Evolutionary conservation across 2,888 invertebrate species (phyloP), one percentile per base, ranked within the genome.

Genomic region (Nebria brevicollis): DNA sequence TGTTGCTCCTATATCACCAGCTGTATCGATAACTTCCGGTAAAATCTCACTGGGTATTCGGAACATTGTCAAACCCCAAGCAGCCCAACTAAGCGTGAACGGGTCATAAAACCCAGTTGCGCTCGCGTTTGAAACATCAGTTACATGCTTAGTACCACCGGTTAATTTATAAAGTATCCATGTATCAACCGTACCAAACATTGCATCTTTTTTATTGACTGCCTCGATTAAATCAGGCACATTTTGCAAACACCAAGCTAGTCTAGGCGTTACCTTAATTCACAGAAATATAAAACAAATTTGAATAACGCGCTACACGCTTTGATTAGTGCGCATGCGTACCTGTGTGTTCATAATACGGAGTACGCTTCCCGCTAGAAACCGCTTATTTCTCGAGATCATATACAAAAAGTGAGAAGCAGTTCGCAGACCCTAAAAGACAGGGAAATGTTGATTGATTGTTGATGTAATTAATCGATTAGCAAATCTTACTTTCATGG

Each of bases 21-120:
- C 93, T 77, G 96, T 96, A 85, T 95, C 94, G 20, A 95, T 94
- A 0, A 98, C 93, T 72, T 92, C 90, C 0, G 98, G 98, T 78
- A 98, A 90, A 70, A 98, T 93, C 3, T 90, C 89, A 5, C 90
- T 88, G 20, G 98, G 95, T 85, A 98, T 93, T 82, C 93, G 92
- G 85, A 97, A 92, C 54, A 97, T 87, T n/a, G 86, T 80, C 84
- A 94, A 91, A 10, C 94, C 93, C 91, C 93, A 93, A 7, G 90
- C 90, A 0, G 96, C 95, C 97, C 98, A 99, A 83, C 93, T 90
- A 90, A 96, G 91, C 83, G 94, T 93, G 88, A 97, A 99, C 0
- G 98, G 98, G 89, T 99, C 98, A 88, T 93, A 99, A 85, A 99
- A 92, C 1, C 97, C 98, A 0, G 98, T 97, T 1, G 96, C 95